Evolutionary conservation across 2,113 vertebrate species (phyloP).

Genomic region (Scophthalmus maximus): DNA sequence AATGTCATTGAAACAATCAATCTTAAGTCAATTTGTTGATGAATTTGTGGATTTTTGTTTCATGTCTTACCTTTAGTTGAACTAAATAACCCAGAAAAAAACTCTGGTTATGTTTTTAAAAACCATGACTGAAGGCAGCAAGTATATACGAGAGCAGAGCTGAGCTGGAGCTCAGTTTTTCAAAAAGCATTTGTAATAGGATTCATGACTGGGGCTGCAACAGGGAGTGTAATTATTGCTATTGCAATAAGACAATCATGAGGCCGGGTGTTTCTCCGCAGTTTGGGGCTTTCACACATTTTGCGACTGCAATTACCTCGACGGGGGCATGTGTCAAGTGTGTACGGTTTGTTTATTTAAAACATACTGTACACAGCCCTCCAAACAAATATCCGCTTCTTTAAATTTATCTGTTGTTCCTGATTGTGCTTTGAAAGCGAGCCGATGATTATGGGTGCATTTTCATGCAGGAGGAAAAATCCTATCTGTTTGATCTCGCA

Average conservation of each 20-base stretch:
- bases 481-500: slow-evolving; percentile 74
- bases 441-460: slow-evolving; percentile 46
- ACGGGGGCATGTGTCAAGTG: slow-evolving; percentile 39
- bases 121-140: slow-evolving; percentile 16
- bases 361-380: slow-evolving; percentile 30
- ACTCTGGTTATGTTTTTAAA: slow-evolving; percentile 35
- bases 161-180: slow-evolving; percentile 1
- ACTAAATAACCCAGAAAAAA: background rate
- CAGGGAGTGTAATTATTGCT: slow-evolving; percentile 61
- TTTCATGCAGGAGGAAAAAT: slow-evolving; percentile 67
- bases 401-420: slow-evolving; percentile 50
- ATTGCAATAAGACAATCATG: slow-evolving; percentile 50
- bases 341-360: slow-evolving; percentile 64
- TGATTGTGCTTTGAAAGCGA: slow-evolving; percentile 61
- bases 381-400: slow-evolving; percentile 44
- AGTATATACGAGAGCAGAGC: background rate
- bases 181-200: slow-evolving; percentile 55
- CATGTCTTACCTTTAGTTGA: background rate
- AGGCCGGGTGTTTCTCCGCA: slow-evolving; percentile 31
- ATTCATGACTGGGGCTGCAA: slow-evolving; percentile 53
- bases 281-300: slow-evolving; percentile 36
- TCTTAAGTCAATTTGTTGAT: background rate
- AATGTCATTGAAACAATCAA: too few relatives aligned
- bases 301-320: slow-evolving; percentile 32
- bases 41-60: background rate